A percentile compares a stretch with the other conserved stretches of the same genome.
These are phyloP conservation scores for human (Homo sapiens) DNA, from an alignment of 2,113 vertebrate genomes.

Conservation along the genomic window GRCh38 chr11:78000501-78001000, in stretches of 20 bases:
- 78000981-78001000: too few relatives aligned
- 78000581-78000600: not conserved
- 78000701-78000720: not conserved
- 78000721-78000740: not conserved
- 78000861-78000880: not conserved
- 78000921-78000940: too few relatives aligned
- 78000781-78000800: not conserved
- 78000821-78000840: not conserved
- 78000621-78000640: not conserved
- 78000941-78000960: too few relatives aligned
- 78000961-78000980: too few relatives aligned
- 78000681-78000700: not conserved
- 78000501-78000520: too few relatives aligned
- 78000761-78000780: constrained; percentile 4
- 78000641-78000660: not conserved
- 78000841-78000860: not conserved
- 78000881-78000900: too few relatives aligned
- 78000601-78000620: not conserved
- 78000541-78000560: not conserved
- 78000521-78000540: not conserved
- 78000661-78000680: not conserved
- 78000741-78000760: not conserved
- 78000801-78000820: not conserved
- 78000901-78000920: too few relatives aligned
- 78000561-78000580: too few relatives aligned